Evolutionary conservation across 2,888 invertebrate genomes (phyloP).

Genomic region (Adineta ricciae): DNA sequence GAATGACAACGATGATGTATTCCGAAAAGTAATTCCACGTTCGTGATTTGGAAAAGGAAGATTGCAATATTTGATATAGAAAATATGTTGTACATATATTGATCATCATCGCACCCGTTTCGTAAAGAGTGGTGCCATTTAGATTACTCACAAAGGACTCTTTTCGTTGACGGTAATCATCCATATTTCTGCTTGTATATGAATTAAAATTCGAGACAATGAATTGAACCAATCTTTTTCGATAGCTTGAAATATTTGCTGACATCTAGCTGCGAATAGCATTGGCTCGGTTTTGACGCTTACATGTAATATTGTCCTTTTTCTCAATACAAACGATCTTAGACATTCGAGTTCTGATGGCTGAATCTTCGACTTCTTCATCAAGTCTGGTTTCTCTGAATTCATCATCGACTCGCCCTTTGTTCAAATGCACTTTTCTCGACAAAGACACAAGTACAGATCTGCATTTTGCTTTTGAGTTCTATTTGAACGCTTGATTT

Average conservation of each 20-base stretch:
- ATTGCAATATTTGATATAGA: background rate
- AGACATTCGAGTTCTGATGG: background rate
- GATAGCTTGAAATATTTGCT: background rate
- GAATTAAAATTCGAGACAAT: background rate
- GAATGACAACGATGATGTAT: slow-evolving; percentile 37
- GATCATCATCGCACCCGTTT: background rate
- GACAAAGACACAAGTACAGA: background rate
- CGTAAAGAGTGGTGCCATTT: slow-evolving; percentile 25
- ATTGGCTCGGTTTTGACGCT: background rate
- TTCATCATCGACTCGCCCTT: background rate
- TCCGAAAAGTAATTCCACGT: background rate
- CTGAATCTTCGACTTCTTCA: background rate
- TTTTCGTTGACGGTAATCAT: slow-evolving; percentile 24
- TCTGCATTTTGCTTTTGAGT: background rate
- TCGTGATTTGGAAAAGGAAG: background rate
- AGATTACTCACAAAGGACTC: slow-evolving; percentile 29
- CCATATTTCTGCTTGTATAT: background rate
- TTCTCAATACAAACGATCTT: background rate
- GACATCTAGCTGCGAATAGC: background rate
- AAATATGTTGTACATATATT: background rate
- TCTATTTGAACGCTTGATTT: background rate
- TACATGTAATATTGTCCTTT: background rate
- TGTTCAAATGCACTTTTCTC: background rate
- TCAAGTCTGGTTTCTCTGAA: slow-evolving; percentile 3
- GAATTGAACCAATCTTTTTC: background rate